A percentile compares a stretch with the other conserved stretches of the same genome.
These are phyloP conservation scores for Pomatostomus ruficeps DNA, from an alignment of 2,113 vertebrate species.

Conservation along the genomic window DNA sequence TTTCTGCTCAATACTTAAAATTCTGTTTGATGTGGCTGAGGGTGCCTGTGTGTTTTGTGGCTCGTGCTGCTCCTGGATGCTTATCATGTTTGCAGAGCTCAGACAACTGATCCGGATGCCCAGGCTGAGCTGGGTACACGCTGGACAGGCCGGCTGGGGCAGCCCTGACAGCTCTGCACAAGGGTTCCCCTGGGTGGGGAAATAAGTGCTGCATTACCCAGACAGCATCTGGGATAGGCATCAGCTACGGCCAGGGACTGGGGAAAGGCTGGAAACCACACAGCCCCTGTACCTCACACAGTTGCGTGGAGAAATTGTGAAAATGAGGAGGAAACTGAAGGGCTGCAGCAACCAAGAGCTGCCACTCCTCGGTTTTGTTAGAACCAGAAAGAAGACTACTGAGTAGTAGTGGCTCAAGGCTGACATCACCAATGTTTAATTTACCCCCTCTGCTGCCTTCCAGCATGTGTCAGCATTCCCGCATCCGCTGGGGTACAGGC, in stretches of 20 bases:
- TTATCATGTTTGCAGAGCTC: background rate
- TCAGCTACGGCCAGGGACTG: background rate
- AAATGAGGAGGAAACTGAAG: background rate
- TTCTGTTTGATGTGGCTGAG: background rate
- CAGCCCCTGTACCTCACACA: background rate
- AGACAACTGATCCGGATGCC: background rate
- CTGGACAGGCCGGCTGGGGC: background rate
- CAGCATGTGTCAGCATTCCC: background rate
- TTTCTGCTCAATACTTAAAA: background rate
- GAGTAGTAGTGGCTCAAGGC: background rate
- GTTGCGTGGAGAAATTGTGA: accelerated
- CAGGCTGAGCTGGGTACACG: background rate
- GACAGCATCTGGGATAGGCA: background rate
- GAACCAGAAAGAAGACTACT: background rate
- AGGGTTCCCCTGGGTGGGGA: background rate
- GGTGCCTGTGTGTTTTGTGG: accelerated
- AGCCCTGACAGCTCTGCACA: background rate
- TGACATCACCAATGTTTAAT: background rate
- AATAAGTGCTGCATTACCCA: background rate
- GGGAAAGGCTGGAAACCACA: background rate
- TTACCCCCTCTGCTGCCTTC: background rate
- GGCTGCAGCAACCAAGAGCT: background rate
- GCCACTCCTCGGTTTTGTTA: background rate
- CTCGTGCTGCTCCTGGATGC: background rate
- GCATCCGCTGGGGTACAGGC: background rate